Evolutionary conservation across 2,797 vertebrate genomes (phyloP).

Genomic region (Chaetophractus vellerosus): DNA sequence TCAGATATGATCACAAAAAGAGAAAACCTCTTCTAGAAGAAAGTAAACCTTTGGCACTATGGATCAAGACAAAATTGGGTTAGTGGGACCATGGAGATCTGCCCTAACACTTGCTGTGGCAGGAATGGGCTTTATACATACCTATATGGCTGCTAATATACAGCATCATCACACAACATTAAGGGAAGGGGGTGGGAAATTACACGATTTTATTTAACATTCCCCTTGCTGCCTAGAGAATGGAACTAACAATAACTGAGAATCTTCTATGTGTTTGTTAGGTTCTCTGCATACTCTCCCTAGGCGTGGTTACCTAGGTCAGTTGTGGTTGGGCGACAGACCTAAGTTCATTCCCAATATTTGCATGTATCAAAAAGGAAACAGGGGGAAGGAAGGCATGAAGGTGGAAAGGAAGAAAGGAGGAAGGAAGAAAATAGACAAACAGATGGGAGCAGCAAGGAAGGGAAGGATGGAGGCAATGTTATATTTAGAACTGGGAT

Average conservation of each 20-base stretch:
- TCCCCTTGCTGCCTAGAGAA: slow-evolving; percentile 47
- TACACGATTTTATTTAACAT: not conserved
- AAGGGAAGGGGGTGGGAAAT: not conserved
- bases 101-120: not conserved
- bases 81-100: not conserved
- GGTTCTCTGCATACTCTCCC: not conserved
- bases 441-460: not conserved
- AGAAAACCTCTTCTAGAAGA: slow-evolving; percentile 13
- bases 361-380: slow-evolving; percentile 43
- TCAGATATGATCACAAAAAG: not conserved
- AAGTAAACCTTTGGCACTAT: not conserved
- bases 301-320: not conserved
- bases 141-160: not conserved
- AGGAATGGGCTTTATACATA: not conserved
- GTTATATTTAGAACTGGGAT: slow-evolving; percentile 14
- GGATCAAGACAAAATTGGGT: not conserved
- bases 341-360: slow-evolving; percentile 38
- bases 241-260: not conserved
- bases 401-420: not conserved
- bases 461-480: not conserved
- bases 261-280: not conserved
- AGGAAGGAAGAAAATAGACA: not conserved
- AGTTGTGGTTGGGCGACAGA: not conserved
- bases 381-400: not conserved
- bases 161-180: not conserved